A percentile compares a stretch with the other conserved stretches of the same genome.
phyloP scores from a whole-genome alignment of 2,113 vertebrate species.

The Paralichthys olivaceus region DNA sequence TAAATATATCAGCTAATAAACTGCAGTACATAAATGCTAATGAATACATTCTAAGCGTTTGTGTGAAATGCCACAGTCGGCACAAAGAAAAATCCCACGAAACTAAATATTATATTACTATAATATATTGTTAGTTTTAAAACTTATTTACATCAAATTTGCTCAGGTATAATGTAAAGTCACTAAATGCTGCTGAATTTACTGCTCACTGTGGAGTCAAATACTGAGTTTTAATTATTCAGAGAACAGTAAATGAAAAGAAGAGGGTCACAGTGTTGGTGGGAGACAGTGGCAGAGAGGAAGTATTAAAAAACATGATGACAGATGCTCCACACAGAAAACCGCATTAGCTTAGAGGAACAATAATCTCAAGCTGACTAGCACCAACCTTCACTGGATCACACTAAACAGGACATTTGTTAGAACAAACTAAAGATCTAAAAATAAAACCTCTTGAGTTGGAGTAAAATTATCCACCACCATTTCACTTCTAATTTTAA shows the following conservation, averaged over 20 bases:
- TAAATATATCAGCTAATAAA: not conserved
- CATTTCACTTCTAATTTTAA: not conserved
- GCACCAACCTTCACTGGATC: not conserved
- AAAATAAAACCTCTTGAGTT: not conserved
- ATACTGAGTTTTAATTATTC: no score
- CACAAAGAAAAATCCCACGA: no score
- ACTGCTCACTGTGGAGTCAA: not conserved
- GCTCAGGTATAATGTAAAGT: not conserved
- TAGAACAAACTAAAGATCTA: not conserved
- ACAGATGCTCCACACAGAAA: conserved; percentile 13
- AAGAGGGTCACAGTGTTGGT: not conserved
- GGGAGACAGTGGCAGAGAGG: not conserved
- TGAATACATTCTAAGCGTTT: no score
- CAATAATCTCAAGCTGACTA: no score
- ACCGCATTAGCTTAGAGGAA: not conserved
- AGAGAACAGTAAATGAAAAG: not conserved
- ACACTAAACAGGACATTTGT: not conserved
- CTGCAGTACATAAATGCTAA: not conserved
- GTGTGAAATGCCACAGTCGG: no score
- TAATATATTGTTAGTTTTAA: no score
- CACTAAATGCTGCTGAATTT: not conserved
- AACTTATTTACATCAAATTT: no score
- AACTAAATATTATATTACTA: no score
- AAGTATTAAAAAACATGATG: not conserved
- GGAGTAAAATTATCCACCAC: not conserved